These are phyloP conservation scores for Neotoxoptera formosana DNA, from an alignment of 1,140 invertebrate genomes.

Conservation along the genomic window DNA sequence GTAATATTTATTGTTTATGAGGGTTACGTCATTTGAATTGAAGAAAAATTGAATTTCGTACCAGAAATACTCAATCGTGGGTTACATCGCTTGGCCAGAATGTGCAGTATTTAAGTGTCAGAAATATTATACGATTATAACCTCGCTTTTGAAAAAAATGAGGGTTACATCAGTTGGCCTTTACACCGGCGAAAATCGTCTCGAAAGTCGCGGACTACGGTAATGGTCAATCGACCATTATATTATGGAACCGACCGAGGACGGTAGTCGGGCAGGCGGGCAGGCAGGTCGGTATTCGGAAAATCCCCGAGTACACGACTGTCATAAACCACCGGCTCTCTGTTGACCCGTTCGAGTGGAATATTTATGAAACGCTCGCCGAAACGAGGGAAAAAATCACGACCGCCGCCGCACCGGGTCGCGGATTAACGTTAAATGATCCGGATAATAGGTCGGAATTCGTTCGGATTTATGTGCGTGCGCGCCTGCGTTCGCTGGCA, in stretches of 20 bases:
- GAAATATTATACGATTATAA: no score
- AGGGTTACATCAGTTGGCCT: no score
- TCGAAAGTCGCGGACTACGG: background rate
- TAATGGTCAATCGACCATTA: slow-evolving; percentile 6
- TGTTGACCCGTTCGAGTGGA: slow-evolving; percentile 36
- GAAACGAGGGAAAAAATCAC: background rate
- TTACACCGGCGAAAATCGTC: no score
- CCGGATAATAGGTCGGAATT: slow-evolving; percentile 40
- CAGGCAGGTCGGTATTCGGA: background rate
- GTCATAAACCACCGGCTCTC: slow-evolving; percentile 39
- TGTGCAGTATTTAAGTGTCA: no score
- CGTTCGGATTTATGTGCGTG: background rate
- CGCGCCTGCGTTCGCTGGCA: no score
- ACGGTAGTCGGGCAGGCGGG: no score
- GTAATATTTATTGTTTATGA: no score
- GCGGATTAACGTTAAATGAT: slow-evolving; percentile 51
- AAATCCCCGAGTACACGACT: slow-evolving; percentile 25
- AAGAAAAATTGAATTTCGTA: no score
- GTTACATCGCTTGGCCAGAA: no score
- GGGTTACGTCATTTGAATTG: no score
- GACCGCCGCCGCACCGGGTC: background rate
- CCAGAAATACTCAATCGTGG: no score
- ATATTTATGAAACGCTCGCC: slow-evolving; percentile 41
- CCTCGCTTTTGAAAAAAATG: no score
- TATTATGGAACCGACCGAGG: background rate